Conservation (phyloP, 2,113 vertebrate species). For the Haemorhous mexicanus region DNA sequence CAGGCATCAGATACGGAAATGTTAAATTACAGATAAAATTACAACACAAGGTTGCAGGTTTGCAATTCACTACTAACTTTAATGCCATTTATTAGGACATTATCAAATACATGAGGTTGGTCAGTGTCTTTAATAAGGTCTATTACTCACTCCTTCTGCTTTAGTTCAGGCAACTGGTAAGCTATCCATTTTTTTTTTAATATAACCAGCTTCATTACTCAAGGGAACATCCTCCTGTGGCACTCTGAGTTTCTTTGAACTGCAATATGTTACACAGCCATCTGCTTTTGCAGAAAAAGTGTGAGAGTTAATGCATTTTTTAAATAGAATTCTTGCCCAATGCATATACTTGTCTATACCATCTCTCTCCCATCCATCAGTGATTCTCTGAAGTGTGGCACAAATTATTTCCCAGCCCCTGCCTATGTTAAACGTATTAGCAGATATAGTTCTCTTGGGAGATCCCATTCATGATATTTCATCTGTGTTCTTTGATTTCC, state of each 20-base stretch:
- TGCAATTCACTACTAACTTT: background rate
- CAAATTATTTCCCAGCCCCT: background rate
- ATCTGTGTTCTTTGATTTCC: background rate
- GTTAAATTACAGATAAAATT: background rate
- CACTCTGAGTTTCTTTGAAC: background rate
- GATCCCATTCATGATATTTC: background rate
- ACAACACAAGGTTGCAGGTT: background rate
- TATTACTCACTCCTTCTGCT: background rate
- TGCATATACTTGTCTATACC: background rate
- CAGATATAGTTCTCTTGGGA: background rate
- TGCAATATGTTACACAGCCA: background rate
- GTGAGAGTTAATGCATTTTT: background rate
- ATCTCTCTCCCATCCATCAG: background rate
- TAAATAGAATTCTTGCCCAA: background rate
- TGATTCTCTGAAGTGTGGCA: background rate
- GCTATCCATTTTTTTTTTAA: background rate
- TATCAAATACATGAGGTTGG: background rate
- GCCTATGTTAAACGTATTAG: background rate
- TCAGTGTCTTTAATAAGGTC: background rate
- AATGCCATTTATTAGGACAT: background rate
- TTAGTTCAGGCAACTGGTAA: background rate
- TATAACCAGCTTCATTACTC: background rate
- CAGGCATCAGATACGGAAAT: background rate
- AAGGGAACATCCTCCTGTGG: background rate
- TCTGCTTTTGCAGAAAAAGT: background rate